Percentiles rank a stretch among this genome's conserved stretches.
phyloP scores from a whole-genome alignment of 2,797 vertebrate species.

The Chiroxiphia lanceolata region DNA sequence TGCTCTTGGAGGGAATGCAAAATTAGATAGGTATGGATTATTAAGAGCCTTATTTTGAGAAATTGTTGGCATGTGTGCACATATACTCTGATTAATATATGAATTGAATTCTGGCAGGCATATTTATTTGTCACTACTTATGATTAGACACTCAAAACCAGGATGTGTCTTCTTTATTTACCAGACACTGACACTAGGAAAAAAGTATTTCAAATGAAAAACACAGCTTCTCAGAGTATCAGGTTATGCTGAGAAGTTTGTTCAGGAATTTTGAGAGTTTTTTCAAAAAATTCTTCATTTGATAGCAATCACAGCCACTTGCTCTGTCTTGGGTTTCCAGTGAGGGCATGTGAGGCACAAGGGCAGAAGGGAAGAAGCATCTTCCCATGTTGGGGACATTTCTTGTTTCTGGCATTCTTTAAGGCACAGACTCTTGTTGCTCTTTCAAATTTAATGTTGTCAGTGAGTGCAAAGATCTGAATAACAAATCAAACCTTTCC shows the following conservation, averaged over 20 bases:
- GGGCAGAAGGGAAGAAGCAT: background rate
- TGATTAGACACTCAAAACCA: background rate
- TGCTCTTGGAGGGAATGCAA: background rate
- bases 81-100: background rate
- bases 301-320: background rate
- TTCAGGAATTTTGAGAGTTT: background rate
- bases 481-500: background rate
- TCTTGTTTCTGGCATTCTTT: background rate
- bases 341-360: fast-evolving
- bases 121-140: background rate
- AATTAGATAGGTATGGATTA: background rate
- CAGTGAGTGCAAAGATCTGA: background rate
- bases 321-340: background rate
- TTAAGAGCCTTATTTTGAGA: background rate
- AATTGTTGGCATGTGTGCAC: background rate
- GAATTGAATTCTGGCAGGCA: background rate
- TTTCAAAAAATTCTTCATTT: background rate
- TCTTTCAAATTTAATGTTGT: background rate
- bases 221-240: background rate
- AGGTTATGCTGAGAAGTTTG: background rate
- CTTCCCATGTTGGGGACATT: background rate
- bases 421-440: background rate
- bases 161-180: background rate
- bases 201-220: background rate
- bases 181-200: background rate